These are phyloP conservation scores for Arothron firmamentum DNA, from an alignment of 2,113 vertebrate species.

Conservation along the genomic window DNA sequence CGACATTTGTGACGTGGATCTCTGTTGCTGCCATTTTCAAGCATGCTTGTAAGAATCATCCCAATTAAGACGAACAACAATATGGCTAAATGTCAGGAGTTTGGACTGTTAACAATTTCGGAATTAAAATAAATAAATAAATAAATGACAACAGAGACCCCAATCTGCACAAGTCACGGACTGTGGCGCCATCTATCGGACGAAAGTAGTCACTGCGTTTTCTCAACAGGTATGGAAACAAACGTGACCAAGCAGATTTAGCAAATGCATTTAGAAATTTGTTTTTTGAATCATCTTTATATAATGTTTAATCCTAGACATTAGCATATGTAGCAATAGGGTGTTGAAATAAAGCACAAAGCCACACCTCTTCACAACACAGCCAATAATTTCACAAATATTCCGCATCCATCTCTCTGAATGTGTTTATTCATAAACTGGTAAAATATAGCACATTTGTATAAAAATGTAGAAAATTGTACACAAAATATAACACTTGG, in stretches of 20 bases:
- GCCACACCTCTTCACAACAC: not conserved
- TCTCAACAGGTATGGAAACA: not conserved
- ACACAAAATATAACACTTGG: conserved; percentile 81
- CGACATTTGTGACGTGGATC: conserved; percentile 26
- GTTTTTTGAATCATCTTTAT: not conserved
- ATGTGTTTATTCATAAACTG: conserved; percentile 79
- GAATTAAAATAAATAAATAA: too few relatives aligned
- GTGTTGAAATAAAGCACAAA: too few relatives aligned
- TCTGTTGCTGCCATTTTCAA: conserved; percentile 3
- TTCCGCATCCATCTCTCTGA: conserved; percentile 66
- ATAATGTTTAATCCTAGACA: not conserved
- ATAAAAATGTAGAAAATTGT: conserved; percentile 83
- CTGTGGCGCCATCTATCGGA: conserved; percentile 60
- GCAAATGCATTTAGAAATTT: not conserved
- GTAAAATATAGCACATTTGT: conserved; percentile 83
- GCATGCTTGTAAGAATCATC: conserved; percentile 17
- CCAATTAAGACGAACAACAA: not conserved
- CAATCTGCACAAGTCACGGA: conserved; percentile 3
- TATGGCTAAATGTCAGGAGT: conserved; percentile 1
- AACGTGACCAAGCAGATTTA: not conserved
- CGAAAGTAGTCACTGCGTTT: conserved; percentile 19
- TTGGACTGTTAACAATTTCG: too few relatives aligned
- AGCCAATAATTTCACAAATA: conserved; percentile 19
- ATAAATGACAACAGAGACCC: too few relatives aligned
- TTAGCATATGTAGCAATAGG: not conserved